Base-by-base conservation (phyloP, 2,888 invertebrate genomes). In the Mythimna vitellina region DNA sequence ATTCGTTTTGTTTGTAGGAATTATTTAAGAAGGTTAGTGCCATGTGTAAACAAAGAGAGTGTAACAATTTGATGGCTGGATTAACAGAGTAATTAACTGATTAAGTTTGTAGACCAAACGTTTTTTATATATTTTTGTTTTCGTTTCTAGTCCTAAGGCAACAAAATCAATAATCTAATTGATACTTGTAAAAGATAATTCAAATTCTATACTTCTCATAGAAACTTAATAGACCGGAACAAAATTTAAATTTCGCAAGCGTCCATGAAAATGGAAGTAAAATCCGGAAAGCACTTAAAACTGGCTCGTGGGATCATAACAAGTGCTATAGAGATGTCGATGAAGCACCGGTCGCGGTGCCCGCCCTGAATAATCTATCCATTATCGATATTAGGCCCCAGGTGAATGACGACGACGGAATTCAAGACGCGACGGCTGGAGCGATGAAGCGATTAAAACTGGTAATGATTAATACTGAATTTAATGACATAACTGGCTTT, bases 291-390 rank as follows among this genome's bases (percentile, higher is more conserved):
- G 65, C 65, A 70, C 66, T 70, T 76, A 49, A 61, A 54, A 54
- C 29, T 32, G 51, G 35, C 61, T 64, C 63, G 6, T 56, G 63
- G 73, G 54, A 75, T 69, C 56, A 65, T 61, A 75, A 61, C 35
- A 70, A 75, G 69, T 14, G 57, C 42, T 69, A 54, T 42, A 80
- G 51, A 67, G 46, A 67, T 61, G 54, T 35, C 22, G 29, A 75
- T 67, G 53, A 61, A 65, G 56, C 32, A 42, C 1, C 35, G 54
- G 49, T 46, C 10, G 38, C 29, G 20, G n/a, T 32, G 64, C 71
- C 67, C 71, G 79, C 38, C 51, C 62, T 81, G 79, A 80, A 81
- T 79, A 76, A 76, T 80, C 65, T 58, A 29, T 51, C 71, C 58
- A 68, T 71, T 71, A 80, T 66, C 71, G 77, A 65, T 76, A 65